Conservation (phyloP, 2,888 invertebrate genomes). For the Calameuta filiformis region DNA sequence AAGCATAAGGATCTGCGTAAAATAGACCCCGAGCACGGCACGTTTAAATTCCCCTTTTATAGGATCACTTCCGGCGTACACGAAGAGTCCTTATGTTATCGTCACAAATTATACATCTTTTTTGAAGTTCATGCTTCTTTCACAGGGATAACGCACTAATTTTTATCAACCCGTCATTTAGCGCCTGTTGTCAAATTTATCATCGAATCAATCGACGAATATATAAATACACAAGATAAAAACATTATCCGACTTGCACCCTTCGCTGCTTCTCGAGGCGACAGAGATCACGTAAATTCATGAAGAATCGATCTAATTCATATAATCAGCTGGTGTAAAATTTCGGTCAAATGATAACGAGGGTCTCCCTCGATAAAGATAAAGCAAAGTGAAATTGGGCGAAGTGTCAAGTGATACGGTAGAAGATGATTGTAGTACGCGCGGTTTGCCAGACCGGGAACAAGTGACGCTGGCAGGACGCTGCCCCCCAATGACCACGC, state of each 20-base stretch:
- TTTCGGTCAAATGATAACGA: background rate
- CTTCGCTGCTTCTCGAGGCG: background rate
- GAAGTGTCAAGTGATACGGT: background rate
- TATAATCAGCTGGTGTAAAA: too few species aligned
- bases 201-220: background rate
- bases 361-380: background rate
- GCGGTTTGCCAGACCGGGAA: slow-evolving; percentile 40
- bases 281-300: background rate
- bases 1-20: background rate
- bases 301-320: background rate
- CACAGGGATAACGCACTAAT: background rate
- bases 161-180: background rate
- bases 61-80: background rate
- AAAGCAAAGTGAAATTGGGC: background rate
- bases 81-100: background rate
- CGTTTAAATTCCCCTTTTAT: background rate
- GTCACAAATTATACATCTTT: background rate
- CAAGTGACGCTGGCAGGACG: slow-evolving; percentile 39
- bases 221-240: background rate
- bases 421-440: slow-evolving; percentile 7
- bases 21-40: background rate
- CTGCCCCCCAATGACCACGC: slow-evolving; percentile 34
- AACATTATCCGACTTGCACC: background rate
- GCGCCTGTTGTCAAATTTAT: background rate
- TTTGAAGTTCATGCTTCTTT: background rate